Evolutionary conservation across 2,113 vertebrate genomes (phyloP), one percentile per base, ranked within the genome.

Genomic region (Leptocoma aspasia): DNA sequence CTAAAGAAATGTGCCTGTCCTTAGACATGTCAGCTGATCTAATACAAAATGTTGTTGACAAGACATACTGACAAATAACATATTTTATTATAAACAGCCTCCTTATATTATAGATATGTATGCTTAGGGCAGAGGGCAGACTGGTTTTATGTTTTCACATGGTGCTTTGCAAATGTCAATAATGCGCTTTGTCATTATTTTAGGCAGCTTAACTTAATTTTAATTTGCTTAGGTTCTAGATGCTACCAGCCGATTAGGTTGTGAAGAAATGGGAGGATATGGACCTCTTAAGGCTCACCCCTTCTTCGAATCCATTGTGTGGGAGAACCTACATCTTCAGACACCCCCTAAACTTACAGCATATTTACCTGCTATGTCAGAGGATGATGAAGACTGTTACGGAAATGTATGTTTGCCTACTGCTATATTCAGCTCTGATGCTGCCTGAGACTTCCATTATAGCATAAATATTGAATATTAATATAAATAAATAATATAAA

Each of bases 341-440:
- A 99, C 98, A 2, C 99, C 99, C 5, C 99, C 99, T 8, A 99
- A 99, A 92, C 99, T 99, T 88, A 99, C 99, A 2, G 99, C 99
- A 0, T 99, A 99, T 96, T 97, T 99, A 88, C 99, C 99, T 13
- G 99, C 99, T 49, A 99, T 99, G 99, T 99, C 99, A 3, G 99
- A 99, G 89, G 99, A 99, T 50, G 99, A 99, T 31, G 99, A 99
- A 96, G 99, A 99, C 97, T 99, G 99, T 98, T 99, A 99, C 10
- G 99, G 99, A 97, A 99, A 99, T 26, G 99, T 99, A 98, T 98
- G 98, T 90, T 83, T 75, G 13, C 39, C 18, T 50, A 1, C 81
- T 76, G 37, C 28, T 81, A 0, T 63, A 53, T 75, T 93, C 11
- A 28, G 30, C 49, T 81, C 16, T 85, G 77, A 50, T 64, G 65